Evolutionary conservation across 2,797 vertebrate genomes (phyloP).

Genomic region (Mus minutoides): DNA sequence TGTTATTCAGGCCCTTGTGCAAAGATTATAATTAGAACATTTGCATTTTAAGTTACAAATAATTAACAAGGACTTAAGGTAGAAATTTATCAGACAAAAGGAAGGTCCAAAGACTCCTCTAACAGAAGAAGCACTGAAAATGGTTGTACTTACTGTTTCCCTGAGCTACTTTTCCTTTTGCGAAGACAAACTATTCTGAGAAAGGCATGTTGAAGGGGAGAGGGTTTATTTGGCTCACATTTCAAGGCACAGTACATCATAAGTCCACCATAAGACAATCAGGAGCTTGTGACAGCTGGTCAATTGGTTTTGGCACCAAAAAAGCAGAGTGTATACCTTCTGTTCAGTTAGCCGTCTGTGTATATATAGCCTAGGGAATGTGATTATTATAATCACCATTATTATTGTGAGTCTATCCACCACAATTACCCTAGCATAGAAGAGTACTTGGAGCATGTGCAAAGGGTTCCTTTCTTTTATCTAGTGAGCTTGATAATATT

Average conservation of each 20-base stretch:
- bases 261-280: neutral
- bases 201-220: neutral
- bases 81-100: conserved; percentile 19
- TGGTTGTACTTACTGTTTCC: neutral
- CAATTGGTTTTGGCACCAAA: neutral
- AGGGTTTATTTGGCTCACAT: neutral
- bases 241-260: neutral
- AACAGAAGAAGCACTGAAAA: neutral
- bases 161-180: neutral
- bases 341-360: neutral
- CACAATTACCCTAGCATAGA: neutral
- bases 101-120: neutral
- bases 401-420: neutral
- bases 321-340: neutral
- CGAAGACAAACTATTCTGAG: neutral
- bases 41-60: conserved; percentile 30
- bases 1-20: neutral
- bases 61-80: neutral
- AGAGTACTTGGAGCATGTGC: neutral
- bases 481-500: neutral
- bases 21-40: neutral
- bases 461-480: neutral
- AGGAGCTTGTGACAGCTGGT: neutral
- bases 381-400: neutral
- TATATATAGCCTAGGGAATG: neutral